These are phyloP conservation scores for Oryzias dopingdopingensis DNA, from an alignment of 2,797 vertebrate species.

Conservation along the genomic window DNA sequence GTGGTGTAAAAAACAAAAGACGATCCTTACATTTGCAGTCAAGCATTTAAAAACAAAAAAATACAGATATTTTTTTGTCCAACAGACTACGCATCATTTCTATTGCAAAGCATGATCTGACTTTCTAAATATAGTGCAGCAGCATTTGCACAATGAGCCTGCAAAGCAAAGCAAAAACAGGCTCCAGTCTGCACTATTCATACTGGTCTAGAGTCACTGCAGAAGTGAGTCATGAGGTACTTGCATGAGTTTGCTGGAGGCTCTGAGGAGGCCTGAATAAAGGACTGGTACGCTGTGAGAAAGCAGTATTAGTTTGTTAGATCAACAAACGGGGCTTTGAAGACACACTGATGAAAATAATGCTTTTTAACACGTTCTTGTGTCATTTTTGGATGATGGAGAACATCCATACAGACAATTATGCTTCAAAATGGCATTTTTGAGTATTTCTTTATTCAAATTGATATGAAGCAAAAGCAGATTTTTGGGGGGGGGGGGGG, in stretches of 20 bases:
- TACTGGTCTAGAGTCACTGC: slow-evolving; percentile 32
- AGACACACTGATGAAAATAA: not conserved
- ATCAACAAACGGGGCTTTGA: not conserved
- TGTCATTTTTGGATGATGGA: too few species aligned
- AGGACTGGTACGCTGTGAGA: slow-evolving; percentile 33
- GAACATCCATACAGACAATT: too few species aligned
- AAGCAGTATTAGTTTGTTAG: slow-evolving; percentile 17
- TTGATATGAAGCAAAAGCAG: too few species aligned
- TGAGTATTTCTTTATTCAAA: too few species aligned
- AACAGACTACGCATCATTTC: too few species aligned
- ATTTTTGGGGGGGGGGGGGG: too few species aligned
- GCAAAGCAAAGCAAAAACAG: slow-evolving; percentile 26
- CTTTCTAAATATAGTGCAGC: slow-evolving; percentile 33
- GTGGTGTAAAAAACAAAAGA: slow-evolving; percentile 1
- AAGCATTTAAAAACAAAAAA: too few species aligned
- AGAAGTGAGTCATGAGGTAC: slow-evolving; percentile 58
- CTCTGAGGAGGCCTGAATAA: slow-evolving; percentile 30
- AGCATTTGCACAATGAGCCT: slow-evolving; percentile 17
- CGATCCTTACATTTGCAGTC: too few species aligned
- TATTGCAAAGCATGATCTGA: too few species aligned
- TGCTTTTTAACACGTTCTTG: too few species aligned
- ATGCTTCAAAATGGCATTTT: too few species aligned
- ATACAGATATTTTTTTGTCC: too few species aligned
- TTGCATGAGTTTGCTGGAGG: slow-evolving; percentile 49
- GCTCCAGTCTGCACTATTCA: slow-evolving; percentile 11